phyloP scores from a whole-genome alignment of 1,140 invertebrate species.

The Solen grandis region DNA sequence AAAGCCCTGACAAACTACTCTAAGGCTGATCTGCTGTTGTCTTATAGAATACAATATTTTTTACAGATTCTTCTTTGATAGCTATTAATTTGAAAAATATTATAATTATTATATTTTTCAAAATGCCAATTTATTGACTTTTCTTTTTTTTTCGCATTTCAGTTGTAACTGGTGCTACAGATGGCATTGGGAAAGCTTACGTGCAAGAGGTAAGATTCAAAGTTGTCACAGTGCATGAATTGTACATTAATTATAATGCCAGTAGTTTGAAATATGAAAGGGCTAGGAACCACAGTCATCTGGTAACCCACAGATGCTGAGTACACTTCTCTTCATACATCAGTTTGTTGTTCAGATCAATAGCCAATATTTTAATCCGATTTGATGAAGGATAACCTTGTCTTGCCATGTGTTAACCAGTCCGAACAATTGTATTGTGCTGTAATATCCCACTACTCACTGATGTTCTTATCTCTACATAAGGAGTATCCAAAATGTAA shows the following conservation, averaged over 20 bases:
- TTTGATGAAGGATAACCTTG: too few relatives aligned
- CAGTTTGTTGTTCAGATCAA: neutral
- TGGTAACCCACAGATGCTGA: neutral
- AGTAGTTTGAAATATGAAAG: neutral
- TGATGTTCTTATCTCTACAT: too few relatives aligned
- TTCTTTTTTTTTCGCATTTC: constrained; percentile 75
- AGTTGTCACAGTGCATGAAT: neutral
- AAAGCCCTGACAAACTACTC: too few relatives aligned
- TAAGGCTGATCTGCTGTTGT: too few relatives aligned
- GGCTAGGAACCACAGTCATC: neutral
- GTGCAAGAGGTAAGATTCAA: constrained; percentile 85
- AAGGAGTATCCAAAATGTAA: too few relatives aligned
- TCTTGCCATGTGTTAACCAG: too few relatives aligned
- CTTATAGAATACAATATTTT: too few relatives aligned
- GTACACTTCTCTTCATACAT: neutral
- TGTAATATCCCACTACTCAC: too few relatives aligned
- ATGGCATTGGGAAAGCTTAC: constrained; percentile 96
- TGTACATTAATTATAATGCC: neutral
- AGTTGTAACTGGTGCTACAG: constrained; percentile 94
- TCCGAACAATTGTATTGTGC: too few relatives aligned
- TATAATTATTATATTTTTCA: neutral
- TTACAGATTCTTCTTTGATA: neutral
- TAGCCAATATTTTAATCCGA: too few relatives aligned
- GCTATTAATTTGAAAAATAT: neutral
- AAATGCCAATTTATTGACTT: neutral